phyloP scores from a whole-genome alignment of 1,140 invertebrate genomes.

The Macrobrachium rosenbergii region DNA sequence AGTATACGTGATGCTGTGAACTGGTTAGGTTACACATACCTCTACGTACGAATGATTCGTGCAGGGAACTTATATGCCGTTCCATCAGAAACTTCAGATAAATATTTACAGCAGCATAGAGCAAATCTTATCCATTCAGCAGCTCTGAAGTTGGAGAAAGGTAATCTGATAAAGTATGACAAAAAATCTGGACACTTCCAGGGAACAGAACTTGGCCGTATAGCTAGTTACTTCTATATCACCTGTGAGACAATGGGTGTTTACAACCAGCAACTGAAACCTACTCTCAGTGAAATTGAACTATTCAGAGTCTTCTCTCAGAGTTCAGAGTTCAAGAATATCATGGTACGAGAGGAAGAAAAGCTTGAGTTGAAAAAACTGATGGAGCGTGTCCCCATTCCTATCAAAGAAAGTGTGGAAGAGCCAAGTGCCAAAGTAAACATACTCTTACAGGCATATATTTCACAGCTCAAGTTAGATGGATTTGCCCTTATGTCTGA shows the following conservation, averaged over 20 bases:
- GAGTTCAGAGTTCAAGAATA: slow-evolving; percentile 94
- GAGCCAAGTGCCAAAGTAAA: slow-evolving; percentile 98
- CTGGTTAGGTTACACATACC: slow-evolving; percentile 97
- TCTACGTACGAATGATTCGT: slow-evolving; percentile 84
- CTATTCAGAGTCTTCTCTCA: slow-evolving; percentile 98
- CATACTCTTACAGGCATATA: slow-evolving; percentile 96
- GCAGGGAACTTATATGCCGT: slow-evolving; percentile 84
- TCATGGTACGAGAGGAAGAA: slow-evolving; percentile 97
- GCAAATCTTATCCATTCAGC: slow-evolving; percentile 98
- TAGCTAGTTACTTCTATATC: slow-evolving; percentile 98
- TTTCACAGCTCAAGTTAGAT: slow-evolving; percentile 97
- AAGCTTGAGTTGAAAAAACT: slow-evolving; percentile 97
- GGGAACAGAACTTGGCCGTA: slow-evolving; percentile 93
- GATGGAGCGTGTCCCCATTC: slow-evolving; percentile 97
- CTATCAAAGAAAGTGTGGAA: slow-evolving; percentile 99
- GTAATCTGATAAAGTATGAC: slow-evolving; percentile 96
- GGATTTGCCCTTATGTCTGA: slow-evolving; percentile 99
- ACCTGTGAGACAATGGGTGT: slow-evolving; percentile 97
- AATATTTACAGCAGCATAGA: slow-evolving; percentile 87
- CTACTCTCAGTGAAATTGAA: slow-evolving; percentile 97
- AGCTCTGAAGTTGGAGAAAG: slow-evolving; percentile 89
- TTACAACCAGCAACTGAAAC: slow-evolving; percentile 97
- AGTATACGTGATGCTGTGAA: slow-evolving; percentile 94
- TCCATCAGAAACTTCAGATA: slow-evolving; percentile 88
- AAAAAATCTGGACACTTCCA: slow-evolving; percentile 83